phyloP scores from a whole-genome alignment of 2,888 invertebrate species.

The Platycheirus albimanus region DNA sequence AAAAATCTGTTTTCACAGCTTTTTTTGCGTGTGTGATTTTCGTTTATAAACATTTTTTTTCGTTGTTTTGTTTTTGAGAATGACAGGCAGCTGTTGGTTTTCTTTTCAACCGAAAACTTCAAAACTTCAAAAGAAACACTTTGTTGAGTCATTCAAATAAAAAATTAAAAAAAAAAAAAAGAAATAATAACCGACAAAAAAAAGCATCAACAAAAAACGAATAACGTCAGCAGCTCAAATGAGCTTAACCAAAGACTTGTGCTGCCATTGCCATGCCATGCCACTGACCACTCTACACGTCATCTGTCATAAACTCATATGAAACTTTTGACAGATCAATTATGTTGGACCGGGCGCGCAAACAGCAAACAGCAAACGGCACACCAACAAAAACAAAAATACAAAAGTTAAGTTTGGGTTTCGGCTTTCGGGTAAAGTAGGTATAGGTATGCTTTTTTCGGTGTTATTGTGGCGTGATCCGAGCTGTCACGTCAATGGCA shows the following conservation, averaged over 20 bases:
- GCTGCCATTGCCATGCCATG: conserved; percentile 5
- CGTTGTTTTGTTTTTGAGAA: background rate
- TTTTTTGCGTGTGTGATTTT: conserved; percentile 40
- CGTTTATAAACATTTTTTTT: conserved; percentile 26
- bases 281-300: conserved; percentile 64
- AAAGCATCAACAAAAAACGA: conserved; percentile 36
- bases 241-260: conserved; percentile 52
- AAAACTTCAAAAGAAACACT: background rate
- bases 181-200: conserved; percentile 26
- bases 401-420: background rate
- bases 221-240: conserved; percentile 60
- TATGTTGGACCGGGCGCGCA: conserved; percentile 54
- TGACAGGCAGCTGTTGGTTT: conserved; percentile 68
- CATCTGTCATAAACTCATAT: conserved; percentile 70
- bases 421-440: too few species aligned
- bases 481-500: conserved; percentile 70
- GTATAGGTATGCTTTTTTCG: conserved; percentile 25
- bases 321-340: conserved; percentile 74
- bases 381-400: background rate
- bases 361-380: background rate
- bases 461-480: conserved; percentile 58
- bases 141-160: conserved; percentile 41
- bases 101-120: conserved; percentile 21
- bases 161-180: too few species aligned
- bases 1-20: conserved; percentile 71